Evolutionary conservation across 2,113 vertebrate genomes (phyloP).

Genomic region (Craseonycteris thonglongyai): DNA sequence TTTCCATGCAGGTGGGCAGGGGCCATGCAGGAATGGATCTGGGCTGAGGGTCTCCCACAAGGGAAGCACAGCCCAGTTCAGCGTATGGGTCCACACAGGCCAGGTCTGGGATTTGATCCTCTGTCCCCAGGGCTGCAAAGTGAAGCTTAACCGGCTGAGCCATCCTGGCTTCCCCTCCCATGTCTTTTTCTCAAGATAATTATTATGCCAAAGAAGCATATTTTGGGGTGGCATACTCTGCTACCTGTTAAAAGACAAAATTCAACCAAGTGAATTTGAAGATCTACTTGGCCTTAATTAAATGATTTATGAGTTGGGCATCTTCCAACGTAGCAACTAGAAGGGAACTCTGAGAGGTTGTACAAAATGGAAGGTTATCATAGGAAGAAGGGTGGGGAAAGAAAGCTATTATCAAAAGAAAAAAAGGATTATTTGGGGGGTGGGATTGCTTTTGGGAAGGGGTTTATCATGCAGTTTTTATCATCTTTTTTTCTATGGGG

Average conservation of each 20-base stretch:
- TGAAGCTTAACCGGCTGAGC: too few species aligned
- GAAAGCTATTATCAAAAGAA: neutral
- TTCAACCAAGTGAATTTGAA: neutral
- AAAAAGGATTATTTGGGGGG: neutral
- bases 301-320: neutral
- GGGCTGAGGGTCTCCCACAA: too few species aligned
- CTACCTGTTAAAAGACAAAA: neutral
- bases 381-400: neutral
- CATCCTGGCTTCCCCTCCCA: too few species aligned
- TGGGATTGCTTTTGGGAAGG: too few species aligned
- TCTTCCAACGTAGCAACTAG: neutral
- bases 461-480: neutral
- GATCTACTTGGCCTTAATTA: neutral
- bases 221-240: neutral
- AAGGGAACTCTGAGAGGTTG: neutral
- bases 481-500: neutral
- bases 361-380: neutral
- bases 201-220: neutral
- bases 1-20: too few species aligned
- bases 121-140: too few species aligned
- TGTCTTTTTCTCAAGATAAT: neutral
- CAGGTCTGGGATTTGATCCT: too few species aligned
- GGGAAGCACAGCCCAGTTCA: too few species aligned
- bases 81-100: too few species aligned
- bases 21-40: too few species aligned